Evolutionary conservation across 2,113 vertebrate species (phyloP), one percentile per base, ranked within the genome.

Genomic region (Tonatia bakeri): DNA sequence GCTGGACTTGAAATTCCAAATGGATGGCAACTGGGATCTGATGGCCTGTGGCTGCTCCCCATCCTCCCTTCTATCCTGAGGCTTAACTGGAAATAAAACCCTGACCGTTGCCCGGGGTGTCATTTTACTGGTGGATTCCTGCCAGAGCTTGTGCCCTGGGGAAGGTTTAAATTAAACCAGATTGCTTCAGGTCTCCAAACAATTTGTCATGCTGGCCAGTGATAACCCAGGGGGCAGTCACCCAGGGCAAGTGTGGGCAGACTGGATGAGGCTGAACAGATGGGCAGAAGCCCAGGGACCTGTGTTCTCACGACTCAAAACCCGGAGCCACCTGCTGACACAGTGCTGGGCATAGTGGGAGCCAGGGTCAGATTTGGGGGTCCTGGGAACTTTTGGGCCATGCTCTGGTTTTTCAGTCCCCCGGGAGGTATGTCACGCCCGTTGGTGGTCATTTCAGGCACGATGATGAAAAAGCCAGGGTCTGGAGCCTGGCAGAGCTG

Each of bases 131-230:
- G 31, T 47, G 96, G 91, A 75, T 38, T 70, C 40, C 90, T 59
- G 82, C 94, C 75, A 65, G 69, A n/a, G n/a, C 52, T 38, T 4
- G 52, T 90, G 87, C 89, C 96, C 95, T 36, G 16, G 64, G 47
- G 72, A 89, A 97, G 85, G 87, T 89, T 97, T 90, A 96, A 97
- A 97, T 93, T 91, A 95, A 98, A 95, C 82, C 65, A 77, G 93
- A 69, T 87, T 87, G 91, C 90, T 64, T 88, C 76, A 80, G 50
- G 36, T 50, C 64, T 87, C 89, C 75, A 22, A 64, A 93, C 45
- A 91, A 72, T 43, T 85, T 61, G 45, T 73, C 85, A 20, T 4
- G 26, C 36, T 43, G 72, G 40, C 40, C 38, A 9, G 5, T 28
- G 43, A 50, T 28, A 45, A 24, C 33, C 5, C 1, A n/a, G 16